Conservation (phyloP, 2,888 invertebrate species). For the Blomia tropicalis region DNA sequence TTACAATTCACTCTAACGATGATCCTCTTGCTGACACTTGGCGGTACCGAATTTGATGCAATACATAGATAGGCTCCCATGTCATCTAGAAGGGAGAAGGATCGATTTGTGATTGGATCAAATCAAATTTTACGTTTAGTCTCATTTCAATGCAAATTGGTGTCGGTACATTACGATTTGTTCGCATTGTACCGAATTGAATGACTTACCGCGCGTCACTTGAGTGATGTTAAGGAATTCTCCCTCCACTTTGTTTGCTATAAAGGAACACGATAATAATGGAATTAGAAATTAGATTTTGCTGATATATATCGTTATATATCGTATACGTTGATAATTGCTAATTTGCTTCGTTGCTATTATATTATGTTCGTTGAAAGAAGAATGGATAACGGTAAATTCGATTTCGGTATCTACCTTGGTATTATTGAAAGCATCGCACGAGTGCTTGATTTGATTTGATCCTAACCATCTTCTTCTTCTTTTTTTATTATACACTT, state of each 20-base stretch:
- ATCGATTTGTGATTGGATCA: background rate
- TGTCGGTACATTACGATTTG: background rate
- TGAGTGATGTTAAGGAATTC: conserved; percentile 31
- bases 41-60: conserved; percentile 36
- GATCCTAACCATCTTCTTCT: too few relatives aligned
- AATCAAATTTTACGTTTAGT: too few relatives aligned
- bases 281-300: conserved; percentile 6
- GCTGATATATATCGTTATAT: too few relatives aligned
- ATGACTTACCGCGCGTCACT: conserved; percentile 27
- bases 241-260: conserved; percentile 30
- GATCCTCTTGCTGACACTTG: conserved; percentile 34
- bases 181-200: background rate
- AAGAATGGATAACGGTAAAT: background rate
- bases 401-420: too few relatives aligned
- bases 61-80: conserved; percentile 32
- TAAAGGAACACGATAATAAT: too few relatives aligned
- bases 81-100: conserved; percentile 29
- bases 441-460: too few relatives aligned
- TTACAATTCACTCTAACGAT: conserved; percentile 36
- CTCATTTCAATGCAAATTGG: conserved; percentile 1
- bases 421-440: too few relatives aligned
- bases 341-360: background rate
- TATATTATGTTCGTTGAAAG: background rate
- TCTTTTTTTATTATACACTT: too few relatives aligned
- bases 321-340: background rate